phyloP scores from a whole-genome alignment of 2,797 vertebrate genomes.

The Tauraco hartlaubi region DNA sequence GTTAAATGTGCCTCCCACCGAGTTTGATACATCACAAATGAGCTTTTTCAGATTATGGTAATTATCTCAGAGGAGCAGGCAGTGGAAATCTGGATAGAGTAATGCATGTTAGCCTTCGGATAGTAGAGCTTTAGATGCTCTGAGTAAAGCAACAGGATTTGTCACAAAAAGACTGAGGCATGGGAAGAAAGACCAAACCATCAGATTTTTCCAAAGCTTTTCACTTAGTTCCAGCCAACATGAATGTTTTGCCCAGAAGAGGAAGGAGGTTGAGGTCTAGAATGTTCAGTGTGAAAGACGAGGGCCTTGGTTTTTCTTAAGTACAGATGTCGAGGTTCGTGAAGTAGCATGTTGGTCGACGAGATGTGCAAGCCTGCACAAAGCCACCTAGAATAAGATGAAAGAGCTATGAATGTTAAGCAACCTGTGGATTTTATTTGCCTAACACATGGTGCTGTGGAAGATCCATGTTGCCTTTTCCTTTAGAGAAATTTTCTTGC shows the following conservation, averaged over 20 bases:
- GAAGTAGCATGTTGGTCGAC: not conserved
- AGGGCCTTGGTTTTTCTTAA: not conserved
- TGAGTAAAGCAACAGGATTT: not conserved
- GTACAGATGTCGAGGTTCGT: not conserved
- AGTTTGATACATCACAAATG: not conserved
- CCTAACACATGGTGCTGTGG: not conserved
- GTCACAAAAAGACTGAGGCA: not conserved
- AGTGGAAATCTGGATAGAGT: not conserved
- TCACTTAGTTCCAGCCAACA: not conserved
- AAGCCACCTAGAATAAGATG: not conserved
- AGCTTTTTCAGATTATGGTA: not conserved
- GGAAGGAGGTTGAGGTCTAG: not conserved
- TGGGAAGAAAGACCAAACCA: not conserved
- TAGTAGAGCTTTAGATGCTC: not conserved
- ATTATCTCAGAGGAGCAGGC: not conserved
- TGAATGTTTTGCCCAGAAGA: not conserved
- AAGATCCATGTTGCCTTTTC: not conserved
- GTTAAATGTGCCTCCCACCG: not conserved
- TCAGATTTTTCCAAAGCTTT: not conserved
- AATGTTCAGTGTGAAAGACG: not conserved
- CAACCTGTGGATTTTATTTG: not conserved
- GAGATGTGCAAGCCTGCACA: not conserved
- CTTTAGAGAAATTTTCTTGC: not conserved
- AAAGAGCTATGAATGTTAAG: not conserved
- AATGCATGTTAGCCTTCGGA: not conserved